Evolutionary conservation across 2,888 invertebrate genomes (phyloP).

Genomic region (Ceraclea dissimilis): DNA sequence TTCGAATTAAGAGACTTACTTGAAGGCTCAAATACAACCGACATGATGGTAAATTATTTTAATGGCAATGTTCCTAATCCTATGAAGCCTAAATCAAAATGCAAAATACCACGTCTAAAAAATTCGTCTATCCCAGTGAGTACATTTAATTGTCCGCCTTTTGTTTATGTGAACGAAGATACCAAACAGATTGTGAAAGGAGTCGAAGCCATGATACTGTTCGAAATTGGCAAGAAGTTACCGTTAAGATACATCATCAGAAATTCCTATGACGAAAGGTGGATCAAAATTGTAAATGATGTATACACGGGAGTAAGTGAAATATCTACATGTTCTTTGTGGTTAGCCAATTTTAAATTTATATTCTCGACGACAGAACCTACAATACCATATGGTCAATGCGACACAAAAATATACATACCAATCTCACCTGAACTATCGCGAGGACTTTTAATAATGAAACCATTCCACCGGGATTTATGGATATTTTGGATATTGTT

Average conservation of each 20-base stretch:
- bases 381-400: too few species aligned
- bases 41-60: not conserved
- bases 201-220: not conserved
- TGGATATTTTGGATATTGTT: too few species aligned
- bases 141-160: slow-evolving; percentile 3
- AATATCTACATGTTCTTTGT: too few species aligned
- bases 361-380: too few species aligned
- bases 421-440: too few species aligned
- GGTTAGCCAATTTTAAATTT: too few species aligned
- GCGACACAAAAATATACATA: too few species aligned
- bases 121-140: not conserved
- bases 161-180: not conserved
- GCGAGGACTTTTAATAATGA: too few species aligned
- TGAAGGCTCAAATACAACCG: not conserved
- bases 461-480: too few species aligned
- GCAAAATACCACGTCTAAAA: not conserved
- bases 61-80: not conserved
- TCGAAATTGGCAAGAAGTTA: not conserved
- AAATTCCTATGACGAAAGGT: slow-evolving; percentile 2
- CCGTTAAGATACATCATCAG: not conserved
- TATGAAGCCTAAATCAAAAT: not conserved
- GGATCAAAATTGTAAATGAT: slow-evolving; percentile 1
- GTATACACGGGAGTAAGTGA: not conserved
- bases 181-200: not conserved
- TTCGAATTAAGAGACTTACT: not conserved